Base-by-base conservation (phyloP, 2,888 invertebrate species). In the Bombylius discolor region DNA sequence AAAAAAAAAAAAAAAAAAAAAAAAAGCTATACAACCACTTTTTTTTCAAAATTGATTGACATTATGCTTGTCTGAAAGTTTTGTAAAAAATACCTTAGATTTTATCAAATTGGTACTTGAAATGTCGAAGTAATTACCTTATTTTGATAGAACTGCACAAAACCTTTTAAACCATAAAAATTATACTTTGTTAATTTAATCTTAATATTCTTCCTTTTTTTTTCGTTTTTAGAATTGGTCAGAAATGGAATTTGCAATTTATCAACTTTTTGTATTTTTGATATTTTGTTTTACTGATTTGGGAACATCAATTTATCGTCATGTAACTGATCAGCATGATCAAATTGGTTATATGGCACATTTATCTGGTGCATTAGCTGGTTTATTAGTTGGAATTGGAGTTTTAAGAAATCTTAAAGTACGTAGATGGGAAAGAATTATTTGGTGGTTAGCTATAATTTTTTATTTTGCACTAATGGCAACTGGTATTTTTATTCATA, bases 301-400 rank as follows among this genome's bases (percentile, higher is more conserved):
- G 51, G 90, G 92, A 32, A 85, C 91, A 12, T 95, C 97, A 0
- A 81, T 98, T 42, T 96, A 95, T 75, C 87, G 89, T 14, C 93
- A 95, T 71, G 78, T 84, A 58, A 76, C 82, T 23, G 79, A 83
- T 52, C 75, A 80, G 3, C 77, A 82, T 49, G 85, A 85, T 68
- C 84, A 92, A 73, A 86, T 95, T 54, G 95, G 96, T 12, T 96
- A 97, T 69, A 87, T 91, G 1, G 97, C 97, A 8, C 98, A 98
- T 76, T 76, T 96, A 49, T 93, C 89, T 0, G 96, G 98, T 3
- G 91, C 92, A 47, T 63, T 94, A 3, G 92, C 93, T 54, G 97
- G 97, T 1, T 64, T 70, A 6, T 76, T 92, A 23, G 85, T 92
- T 44, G 92, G 91, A 23, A 85, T 92, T 59, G 87, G 90, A 11